These are phyloP conservation scores for Octopus sinensis DNA, from an alignment of 1,140 invertebrate genomes.

Conservation along the genomic window DNA sequence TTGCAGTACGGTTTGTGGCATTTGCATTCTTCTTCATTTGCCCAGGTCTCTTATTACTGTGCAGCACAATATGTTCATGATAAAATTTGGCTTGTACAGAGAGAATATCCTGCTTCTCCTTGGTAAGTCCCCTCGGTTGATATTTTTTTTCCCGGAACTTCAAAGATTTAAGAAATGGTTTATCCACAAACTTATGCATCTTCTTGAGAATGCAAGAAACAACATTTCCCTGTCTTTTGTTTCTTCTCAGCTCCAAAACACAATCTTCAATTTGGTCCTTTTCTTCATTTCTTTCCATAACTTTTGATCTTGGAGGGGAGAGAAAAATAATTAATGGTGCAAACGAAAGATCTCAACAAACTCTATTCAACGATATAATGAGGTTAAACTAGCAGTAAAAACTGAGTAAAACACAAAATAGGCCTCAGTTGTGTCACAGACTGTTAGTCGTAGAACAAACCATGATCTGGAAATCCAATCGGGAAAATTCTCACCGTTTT, in stretches of 20 bases:
- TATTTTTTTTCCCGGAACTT: no score
- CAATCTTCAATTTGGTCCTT: not conserved
- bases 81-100: not conserved
- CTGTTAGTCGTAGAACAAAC: not conserved
- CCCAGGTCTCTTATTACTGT: not conserved
- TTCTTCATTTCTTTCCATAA: not conserved
- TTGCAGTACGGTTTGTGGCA: not conserved
- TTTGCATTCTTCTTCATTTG: not conserved
- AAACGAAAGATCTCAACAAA: no score
- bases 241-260: not conserved
- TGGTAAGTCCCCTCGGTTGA: not conserved
- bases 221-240: not conserved
- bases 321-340: not conserved
- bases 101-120: not conserved
- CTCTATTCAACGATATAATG: no score
- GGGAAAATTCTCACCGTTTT: no score
- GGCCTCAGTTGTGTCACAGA: not conserved
- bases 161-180: not conserved
- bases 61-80: not conserved
- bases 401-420: conserved; percentile 1
- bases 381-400: not conserved
- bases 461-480: not conserved
- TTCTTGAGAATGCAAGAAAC: not conserved
- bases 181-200: not conserved
- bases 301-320: not conserved